Percentiles rank a stretch among this genome's conserved stretches.
These are phyloP conservation scores for Heliornis fulica DNA, from an alignment of 2,113 vertebrate genomes.

Conservation along the genomic window DNA sequence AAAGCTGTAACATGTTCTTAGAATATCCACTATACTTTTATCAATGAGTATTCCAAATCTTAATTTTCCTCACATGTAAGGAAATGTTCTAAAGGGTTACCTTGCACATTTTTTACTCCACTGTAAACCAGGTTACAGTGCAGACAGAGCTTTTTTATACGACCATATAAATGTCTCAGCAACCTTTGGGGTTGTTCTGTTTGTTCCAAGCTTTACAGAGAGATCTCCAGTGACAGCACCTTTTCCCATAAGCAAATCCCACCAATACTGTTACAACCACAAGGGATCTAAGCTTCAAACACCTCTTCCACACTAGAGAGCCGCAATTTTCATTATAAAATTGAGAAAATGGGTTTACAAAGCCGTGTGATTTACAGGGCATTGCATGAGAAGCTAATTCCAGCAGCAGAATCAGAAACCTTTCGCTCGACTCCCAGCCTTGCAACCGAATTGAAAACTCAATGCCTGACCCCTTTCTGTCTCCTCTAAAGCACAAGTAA, in stretches of 20 bases:
- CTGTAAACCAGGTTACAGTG: too few relatives aligned
- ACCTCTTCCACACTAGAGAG: not conserved
- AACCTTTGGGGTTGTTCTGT: not conserved
- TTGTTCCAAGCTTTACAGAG: not conserved
- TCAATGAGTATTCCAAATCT: too few relatives aligned
- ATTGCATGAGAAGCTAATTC: not conserved
- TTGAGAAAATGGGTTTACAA: not conserved
- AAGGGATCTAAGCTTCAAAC: not conserved
- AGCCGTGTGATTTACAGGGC: not conserved
- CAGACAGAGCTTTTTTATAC: too few relatives aligned
- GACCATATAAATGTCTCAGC: too few relatives aligned
- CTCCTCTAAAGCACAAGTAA: not conserved
- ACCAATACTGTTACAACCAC: not conserved
- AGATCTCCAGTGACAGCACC: not conserved
- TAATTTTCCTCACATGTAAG: too few relatives aligned
- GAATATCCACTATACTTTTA: too few relatives aligned
- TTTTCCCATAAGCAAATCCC: not conserved
- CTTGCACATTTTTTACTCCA: too few relatives aligned
- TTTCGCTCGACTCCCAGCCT: not conserved
- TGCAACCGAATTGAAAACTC: not conserved
- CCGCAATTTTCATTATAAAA: not conserved
- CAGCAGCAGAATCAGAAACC: not conserved
- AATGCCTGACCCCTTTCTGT: not conserved
- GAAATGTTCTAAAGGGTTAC: too few relatives aligned
- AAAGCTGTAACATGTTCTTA: too few relatives aligned